These are phyloP conservation scores for Pristionchus maxplancki DNA, from an alignment of 2,888 invertebrate genomes.

Conservation along the genomic window DNA sequence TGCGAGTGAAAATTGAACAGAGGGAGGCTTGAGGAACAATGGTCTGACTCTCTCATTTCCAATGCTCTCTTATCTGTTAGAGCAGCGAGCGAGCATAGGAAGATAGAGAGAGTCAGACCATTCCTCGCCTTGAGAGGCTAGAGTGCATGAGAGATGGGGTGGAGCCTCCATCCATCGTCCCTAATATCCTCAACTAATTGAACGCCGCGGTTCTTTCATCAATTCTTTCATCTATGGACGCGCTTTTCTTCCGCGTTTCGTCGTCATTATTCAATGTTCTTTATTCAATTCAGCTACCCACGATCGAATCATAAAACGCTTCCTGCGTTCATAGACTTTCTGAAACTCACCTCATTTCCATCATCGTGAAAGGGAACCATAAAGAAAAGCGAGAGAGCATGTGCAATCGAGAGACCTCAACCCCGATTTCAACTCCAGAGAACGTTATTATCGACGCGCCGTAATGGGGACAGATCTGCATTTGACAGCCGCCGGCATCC, in stretches of 20 bases:
- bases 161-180: neutral
- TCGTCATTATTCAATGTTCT: neutral
- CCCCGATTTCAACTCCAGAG: neutral
- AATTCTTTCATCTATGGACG: neutral
- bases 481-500: neutral
- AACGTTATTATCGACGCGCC: neutral
- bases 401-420: no score
- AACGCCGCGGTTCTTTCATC: neutral
- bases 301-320: no score
- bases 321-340: neutral
- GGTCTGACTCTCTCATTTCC: no score
- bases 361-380: no score
- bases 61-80: no score
- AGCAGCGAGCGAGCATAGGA: no score
- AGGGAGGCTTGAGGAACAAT: no score
- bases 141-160: neutral
- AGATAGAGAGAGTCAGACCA: no score
- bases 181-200: conserved; percentile 2
- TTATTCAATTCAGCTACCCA: no score
- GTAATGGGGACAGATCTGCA: neutral
- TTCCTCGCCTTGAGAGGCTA: no score
- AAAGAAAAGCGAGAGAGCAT: no score
- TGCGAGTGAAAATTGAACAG: no score
- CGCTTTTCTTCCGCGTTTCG: neutral
- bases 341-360: neutral